Conservation (phyloP, 2,888 invertebrate species). For the Macrosiphum euphorbiae region DNA sequence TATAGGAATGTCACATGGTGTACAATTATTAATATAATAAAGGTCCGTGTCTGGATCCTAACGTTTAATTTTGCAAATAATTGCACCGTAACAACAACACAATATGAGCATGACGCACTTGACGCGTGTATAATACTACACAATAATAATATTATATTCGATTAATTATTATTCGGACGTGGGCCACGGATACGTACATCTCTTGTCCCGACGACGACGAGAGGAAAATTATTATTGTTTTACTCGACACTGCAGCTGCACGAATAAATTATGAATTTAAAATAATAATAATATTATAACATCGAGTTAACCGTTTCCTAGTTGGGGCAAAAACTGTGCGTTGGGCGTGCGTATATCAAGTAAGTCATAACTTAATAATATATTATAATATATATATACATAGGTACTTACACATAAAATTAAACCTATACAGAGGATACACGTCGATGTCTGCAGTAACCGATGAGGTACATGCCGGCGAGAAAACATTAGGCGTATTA, state of each 20-base stretch:
- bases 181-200: not conserved
- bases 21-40: not conserved
- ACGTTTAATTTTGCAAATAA: not conserved
- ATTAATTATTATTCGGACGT: not conserved
- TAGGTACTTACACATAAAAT: not conserved
- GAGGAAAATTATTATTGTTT: not conserved
- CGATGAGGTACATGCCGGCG: not conserved
- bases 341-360: not conserved
- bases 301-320: not conserved
- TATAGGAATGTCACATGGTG: not conserved
- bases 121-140: not conserved
- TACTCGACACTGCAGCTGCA: not conserved
- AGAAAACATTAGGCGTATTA: not conserved
- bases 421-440: not conserved
- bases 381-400: not conserved
- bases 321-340: not conserved
- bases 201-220: not conserved
- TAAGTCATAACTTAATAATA: not conserved
- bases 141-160: not conserved
- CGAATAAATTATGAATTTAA: not conserved
- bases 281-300: not conserved
- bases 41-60: not conserved
- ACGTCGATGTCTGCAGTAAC: not conserved
- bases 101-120: not conserved
- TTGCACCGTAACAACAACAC: not conserved